Evolutionary conservation across 1,140 invertebrate species (phyloP), one percentile per base, ranked within the genome.

Genomic region (Drosophila lacteicornis): DNA sequence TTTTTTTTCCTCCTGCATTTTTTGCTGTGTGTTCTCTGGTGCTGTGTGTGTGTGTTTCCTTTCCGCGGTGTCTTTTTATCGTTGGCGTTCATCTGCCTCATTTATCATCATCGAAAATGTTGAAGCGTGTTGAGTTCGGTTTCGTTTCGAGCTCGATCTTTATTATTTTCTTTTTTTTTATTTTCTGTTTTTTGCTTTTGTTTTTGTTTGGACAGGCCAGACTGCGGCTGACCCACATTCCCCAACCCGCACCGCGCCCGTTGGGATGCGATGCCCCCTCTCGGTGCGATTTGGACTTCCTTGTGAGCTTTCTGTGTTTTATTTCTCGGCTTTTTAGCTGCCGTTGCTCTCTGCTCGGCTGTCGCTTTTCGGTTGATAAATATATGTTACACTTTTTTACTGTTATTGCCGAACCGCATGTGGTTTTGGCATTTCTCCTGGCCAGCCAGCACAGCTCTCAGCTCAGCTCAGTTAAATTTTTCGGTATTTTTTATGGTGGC

Each of bases 381-480:
- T 79, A 79, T 79, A 79, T 79, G 76, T 79, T 79, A 79, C 76
- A 79, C 76, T 79, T 79, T 79, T 79, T 79, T 79, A 79, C 76
- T 79, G 75, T 79, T 79, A 79, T 79, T 79, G 76, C 63, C 71
- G 74, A 70, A 71, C 75, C 76, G 75, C 75, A 78, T 79, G 76
- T 79, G 75, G 76, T 70, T 79, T 73, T 73, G 66, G 75, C 76
- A 79, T 79, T 79, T 79, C 66, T 78, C 75, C 66, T 40, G 43
- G 75, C 55, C 60, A 22, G 27, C 53, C 30, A 33, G 30, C 30
- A 2, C 30, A n/a, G 15, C 6, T n/a, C 15, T 42, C 30, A 33
- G 30, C 30, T 9, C 30, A n/a, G 15, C 6, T n/a, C 15, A 43
- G 42, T 43, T 17, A 8, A 4, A 11, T 7, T 38, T 68, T 58